phyloP scores from a whole-genome alignment of 2,888 invertebrate genomes.

The Nephrotoma guestfalica region DNA sequence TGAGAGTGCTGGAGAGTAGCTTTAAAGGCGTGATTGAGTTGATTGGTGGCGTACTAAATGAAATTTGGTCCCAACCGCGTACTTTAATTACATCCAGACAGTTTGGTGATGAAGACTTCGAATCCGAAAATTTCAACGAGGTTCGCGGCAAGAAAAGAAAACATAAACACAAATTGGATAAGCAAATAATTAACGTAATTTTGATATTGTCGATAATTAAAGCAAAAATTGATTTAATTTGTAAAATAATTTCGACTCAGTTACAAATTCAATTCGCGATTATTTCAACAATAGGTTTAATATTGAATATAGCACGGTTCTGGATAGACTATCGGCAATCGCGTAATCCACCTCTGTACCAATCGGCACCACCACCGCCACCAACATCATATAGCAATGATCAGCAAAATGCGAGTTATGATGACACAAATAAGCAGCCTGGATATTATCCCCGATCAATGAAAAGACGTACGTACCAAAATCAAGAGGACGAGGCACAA shows the following conservation, averaged over 20 bases:
- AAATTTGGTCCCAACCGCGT: neutral
- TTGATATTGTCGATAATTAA: constrained; percentile 36
- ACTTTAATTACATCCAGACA: neutral
- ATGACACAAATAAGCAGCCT: neutral
- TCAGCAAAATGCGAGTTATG: neutral
- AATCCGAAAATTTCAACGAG: neutral
- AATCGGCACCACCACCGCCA: neutral
- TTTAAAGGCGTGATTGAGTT: neutral
- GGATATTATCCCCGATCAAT: neutral
- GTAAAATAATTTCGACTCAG: constrained; percentile 60
- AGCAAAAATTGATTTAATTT: constrained; percentile 52
- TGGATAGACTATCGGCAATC: constrained; percentile 41
- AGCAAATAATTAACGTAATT: neutral
- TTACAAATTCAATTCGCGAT: constrained; percentile 63
- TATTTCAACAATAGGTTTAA: constrained; percentile 50
- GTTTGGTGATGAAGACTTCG: neutral
- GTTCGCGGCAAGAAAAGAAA: neutral
- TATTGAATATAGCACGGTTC: constrained; percentile 55
- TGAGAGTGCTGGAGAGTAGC: neutral
- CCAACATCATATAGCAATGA: neutral
- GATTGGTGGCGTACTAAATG: neutral
- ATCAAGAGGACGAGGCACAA: neutral
- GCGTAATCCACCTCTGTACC: neutral
- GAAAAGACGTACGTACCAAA: neutral
- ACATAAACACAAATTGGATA: neutral